These are phyloP conservation scores for Drosophila eugracilis DNA, from an alignment of 1,140 invertebrate species.

Conservation along the genomic window DNA sequence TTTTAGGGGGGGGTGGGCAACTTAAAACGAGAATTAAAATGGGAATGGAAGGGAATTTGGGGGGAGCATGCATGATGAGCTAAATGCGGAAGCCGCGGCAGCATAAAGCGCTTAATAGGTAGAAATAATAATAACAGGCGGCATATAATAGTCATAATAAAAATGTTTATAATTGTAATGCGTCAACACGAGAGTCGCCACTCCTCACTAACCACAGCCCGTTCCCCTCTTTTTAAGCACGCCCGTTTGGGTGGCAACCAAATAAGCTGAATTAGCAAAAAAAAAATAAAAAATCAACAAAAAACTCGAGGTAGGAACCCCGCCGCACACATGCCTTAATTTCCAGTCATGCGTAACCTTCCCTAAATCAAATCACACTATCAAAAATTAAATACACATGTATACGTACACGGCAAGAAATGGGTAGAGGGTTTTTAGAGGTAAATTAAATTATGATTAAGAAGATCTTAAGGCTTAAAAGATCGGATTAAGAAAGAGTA, in stretches of 20 bases:
- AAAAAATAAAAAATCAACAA: no score
- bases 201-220: background rate
- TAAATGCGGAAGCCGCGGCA: conserved; percentile 36
- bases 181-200: conserved; percentile 10
- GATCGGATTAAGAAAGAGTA: no score
- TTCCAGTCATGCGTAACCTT: conserved; percentile 49
- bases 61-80: conserved; percentile 43
- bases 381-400: conserved; percentile 1
- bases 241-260: conserved; percentile 21
- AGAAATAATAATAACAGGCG: conserved; percentile 10
- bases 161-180: conserved; percentile 55
- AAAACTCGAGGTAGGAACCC: conserved; percentile 19
- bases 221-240: background rate
- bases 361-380: conserved; percentile 23
- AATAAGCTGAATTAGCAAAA: conserved; percentile 29
- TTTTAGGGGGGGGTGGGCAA: conserved; percentile 4
- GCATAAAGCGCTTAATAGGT: conserved; percentile 34
- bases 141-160: conserved; percentile 42
- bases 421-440: no score
- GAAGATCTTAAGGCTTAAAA: no score
- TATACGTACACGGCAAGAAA: background rate
- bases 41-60: conserved; percentile 7
- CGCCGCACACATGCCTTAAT: conserved; percentile 25
- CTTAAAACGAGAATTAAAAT: conserved; percentile 21
- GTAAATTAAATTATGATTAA: no score